Evolutionary conservation across 2,888 invertebrate species (phyloP).

Genomic region (Rhogogaster chlorosoma): DNA sequence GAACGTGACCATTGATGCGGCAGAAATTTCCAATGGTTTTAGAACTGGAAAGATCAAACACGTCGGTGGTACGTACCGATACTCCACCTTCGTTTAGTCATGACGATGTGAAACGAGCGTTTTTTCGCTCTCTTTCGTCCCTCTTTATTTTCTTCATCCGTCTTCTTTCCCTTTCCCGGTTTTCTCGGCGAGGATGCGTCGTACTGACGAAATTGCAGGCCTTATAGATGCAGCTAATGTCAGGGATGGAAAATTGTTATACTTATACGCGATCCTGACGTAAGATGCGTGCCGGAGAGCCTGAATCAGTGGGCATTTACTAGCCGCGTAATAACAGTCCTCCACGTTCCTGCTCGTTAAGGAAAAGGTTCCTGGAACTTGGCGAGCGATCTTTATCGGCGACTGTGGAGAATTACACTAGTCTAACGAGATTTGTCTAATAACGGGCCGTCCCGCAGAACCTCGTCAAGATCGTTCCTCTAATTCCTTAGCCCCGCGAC

Average conservation of each 20-base stretch:
- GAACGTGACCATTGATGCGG: slow-evolving; percentile 16
- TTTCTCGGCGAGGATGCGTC: neutral
- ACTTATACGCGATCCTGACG: slow-evolving; percentile 29
- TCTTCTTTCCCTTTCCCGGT: neutral
- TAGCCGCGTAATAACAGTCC: slow-evolving; percentile 63
- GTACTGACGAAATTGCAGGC: neutral
- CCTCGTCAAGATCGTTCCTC: slow-evolving; percentile 33
- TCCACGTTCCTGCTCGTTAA: slow-evolving; percentile 60
- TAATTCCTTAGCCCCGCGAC: too few relatives aligned
- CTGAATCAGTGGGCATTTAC: slow-evolving; percentile 56
- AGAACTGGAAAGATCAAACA: neutral
- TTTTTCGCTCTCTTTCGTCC: neutral
- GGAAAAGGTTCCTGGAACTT: slow-evolving; percentile 61
- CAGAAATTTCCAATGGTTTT: neutral
- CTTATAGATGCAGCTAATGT: neutral
- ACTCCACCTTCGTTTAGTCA: neutral
- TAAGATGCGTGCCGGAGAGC: slow-evolving; percentile 23
- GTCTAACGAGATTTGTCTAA: slow-evolving; percentile 68
- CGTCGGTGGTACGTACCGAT: neutral
- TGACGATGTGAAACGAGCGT: neutral
- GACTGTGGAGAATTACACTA: slow-evolving; percentile 64
- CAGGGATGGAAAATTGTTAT: slow-evolving; percentile 23
- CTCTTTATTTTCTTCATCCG: neutral
- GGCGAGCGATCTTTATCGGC: slow-evolving; percentile 58
- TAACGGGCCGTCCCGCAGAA: slow-evolving; percentile 63